Evolutionary conservation across 2,888 invertebrate species (phyloP).

Genomic region (Tiliacea aurago): DNA sequence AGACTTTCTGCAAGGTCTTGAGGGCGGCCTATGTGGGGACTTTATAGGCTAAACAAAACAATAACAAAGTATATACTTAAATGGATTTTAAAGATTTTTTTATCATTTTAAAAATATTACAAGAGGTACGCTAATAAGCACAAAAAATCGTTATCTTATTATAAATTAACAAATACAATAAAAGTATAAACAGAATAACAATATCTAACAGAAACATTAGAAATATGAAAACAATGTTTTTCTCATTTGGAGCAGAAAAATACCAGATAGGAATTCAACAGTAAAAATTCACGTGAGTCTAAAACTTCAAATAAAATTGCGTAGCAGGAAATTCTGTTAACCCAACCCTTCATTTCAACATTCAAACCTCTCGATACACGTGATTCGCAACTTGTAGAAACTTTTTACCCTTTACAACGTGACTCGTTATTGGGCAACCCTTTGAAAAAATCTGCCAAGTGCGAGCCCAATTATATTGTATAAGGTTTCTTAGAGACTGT

Average conservation of each 20-base stretch:
- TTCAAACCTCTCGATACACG: slow-evolving; percentile 44
- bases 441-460: slow-evolving; percentile 18
- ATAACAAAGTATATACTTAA: too few species aligned
- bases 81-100: too few species aligned
- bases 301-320: slow-evolving; percentile 22
- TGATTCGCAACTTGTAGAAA: slow-evolving; percentile 27
- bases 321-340: background rate
- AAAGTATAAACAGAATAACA: too few species aligned
- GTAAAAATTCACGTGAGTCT: slow-evolving; percentile 23
- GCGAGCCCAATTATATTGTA: background rate
- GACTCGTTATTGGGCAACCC: slow-evolving; percentile 14
- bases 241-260: background rate
- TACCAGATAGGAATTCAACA: background rate
- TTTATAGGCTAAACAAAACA: too few species aligned
- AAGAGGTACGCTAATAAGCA: too few species aligned
- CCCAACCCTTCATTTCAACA: slow-evolving; percentile 7
- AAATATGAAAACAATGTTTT: background rate
- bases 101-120: too few species aligned
- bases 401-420: slow-evolving; percentile 48
- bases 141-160: too few species aligned
- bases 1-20: too few species aligned
- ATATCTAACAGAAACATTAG: background rate
- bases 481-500: background rate
- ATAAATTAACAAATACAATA: too few species aligned
- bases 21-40: too few species aligned